Percentiles rank a stretch among this genome's conserved stretches.
These are phyloP conservation scores for Drosophila sp. DNA, from an alignment of 1,140 invertebrate genomes.

Conservation along the genomic window DNA sequence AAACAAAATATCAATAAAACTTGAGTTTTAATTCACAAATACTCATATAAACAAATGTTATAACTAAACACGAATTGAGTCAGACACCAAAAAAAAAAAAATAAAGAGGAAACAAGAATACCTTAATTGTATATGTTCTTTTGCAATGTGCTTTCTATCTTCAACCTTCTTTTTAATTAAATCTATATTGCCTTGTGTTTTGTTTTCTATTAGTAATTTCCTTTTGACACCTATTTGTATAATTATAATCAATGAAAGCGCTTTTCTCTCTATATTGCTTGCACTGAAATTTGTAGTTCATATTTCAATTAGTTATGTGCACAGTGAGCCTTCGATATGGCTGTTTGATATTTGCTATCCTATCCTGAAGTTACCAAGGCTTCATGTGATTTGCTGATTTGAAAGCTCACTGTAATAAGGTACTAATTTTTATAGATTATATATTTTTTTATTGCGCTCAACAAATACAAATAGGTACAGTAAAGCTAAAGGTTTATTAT, in stretches of 20 bases:
- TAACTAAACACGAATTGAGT: slow-evolving; percentile 11
- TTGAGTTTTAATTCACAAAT: slow-evolving; percentile 15
- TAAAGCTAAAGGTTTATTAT: slow-evolving; percentile 1
- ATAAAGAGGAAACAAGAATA: neutral
- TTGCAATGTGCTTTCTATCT: slow-evolving; percentile 20
- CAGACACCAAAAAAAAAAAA: neutral
- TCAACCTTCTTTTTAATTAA: neutral
- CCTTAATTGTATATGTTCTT: slow-evolving; percentile 15
- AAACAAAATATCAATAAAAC: slow-evolving; percentile 37
- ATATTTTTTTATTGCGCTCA: neutral
- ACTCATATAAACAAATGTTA: slow-evolving; percentile 33
- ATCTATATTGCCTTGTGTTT: slow-evolving; percentile 19
- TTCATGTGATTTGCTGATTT: neutral
- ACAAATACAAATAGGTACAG: neutral
- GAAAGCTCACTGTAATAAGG: slow-evolving; percentile 9
- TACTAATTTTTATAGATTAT: neutral
- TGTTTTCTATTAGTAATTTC: neutral
- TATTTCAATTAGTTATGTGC: neutral
- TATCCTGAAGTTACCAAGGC: neutral
- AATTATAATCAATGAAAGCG: slow-evolving; percentile 9
- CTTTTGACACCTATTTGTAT: slow-evolving; percentile 3
- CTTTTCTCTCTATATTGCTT: slow-evolving; percentile 12
- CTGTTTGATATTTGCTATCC: neutral
- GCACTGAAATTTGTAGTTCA: slow-evolving; percentile 22
- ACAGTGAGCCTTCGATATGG: slow-evolving; percentile 2